Percentiles rank a stretch among this genome's conserved stretches.
These are phyloP conservation scores for Dynastes grantii DNA, from an alignment of 2,888 invertebrate genomes.

Conservation along the genomic window DNA sequence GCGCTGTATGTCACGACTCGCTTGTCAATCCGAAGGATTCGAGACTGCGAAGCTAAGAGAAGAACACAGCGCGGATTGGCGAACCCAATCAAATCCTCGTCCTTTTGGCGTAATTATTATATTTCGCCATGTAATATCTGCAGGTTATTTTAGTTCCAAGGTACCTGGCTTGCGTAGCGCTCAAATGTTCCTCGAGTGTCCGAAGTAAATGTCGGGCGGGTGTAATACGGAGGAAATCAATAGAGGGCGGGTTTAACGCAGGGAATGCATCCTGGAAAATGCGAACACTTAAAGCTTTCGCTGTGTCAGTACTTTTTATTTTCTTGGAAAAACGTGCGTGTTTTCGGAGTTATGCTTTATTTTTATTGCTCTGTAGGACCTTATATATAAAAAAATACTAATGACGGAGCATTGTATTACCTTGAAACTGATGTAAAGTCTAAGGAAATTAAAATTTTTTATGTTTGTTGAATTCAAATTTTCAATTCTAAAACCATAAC, in stretches of 20 bases:
- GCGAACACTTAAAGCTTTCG: not conserved
- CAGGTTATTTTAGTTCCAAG: not conserved
- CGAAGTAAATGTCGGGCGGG: slow-evolving; percentile 1
- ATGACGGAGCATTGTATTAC: not conserved
- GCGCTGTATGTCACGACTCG: too few relatives aligned
- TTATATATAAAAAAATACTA: too few relatives aligned
- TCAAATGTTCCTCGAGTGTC: not conserved
- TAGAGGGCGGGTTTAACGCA: slow-evolving; percentile 12
- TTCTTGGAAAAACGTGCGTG: not conserved
- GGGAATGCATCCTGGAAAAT: not conserved
- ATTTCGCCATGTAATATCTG: not conserved
- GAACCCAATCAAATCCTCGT: not conserved
- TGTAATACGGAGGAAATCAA: slow-evolving; percentile 34
- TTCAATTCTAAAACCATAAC: too few relatives aligned
- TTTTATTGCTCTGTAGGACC: too few relatives aligned
- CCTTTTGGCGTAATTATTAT: too few relatives aligned
- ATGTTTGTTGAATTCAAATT: too few relatives aligned
- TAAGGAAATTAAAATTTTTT: too few relatives aligned
- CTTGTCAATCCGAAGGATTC: not conserved
- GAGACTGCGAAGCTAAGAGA: too few relatives aligned
- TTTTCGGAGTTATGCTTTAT: too few relatives aligned
- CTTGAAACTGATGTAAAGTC: too few relatives aligned
- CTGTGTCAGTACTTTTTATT: not conserved
- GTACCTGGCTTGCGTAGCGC: too few relatives aligned
- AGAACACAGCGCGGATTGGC: not conserved